These are phyloP conservation scores for Prenolepis imparis DNA, from an alignment of 2,888 invertebrate species.

Conservation along the genomic window DNA sequence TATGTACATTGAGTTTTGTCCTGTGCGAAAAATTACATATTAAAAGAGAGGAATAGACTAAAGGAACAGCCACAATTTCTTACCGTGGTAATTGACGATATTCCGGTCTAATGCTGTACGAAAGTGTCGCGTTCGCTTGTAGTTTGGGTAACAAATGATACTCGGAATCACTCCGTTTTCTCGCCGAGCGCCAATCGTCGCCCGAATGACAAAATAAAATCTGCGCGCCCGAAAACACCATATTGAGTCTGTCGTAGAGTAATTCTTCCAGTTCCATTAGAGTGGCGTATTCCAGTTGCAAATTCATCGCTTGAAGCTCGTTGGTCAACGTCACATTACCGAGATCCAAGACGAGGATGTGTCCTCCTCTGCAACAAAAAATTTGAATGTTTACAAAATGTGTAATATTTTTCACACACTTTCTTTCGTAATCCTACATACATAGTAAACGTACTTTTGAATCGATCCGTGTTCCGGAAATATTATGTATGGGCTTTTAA, in stretches of 20 bases:
- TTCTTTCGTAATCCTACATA: neutral
- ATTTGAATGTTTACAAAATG: neutral
- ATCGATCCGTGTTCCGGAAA: slow-evolving; percentile 92
- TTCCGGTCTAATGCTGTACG: slow-evolving; percentile 92
- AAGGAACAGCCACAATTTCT: neutral
- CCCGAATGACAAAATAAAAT: slow-evolving; percentile 89
- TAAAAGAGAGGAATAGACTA: slow-evolving; percentile 2
- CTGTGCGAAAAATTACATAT: slow-evolving; percentile 85
- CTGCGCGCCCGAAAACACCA: slow-evolving; percentile 91
- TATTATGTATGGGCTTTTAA: slow-evolving; percentile 92
- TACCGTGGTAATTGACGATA: slow-evolving; percentile 90
- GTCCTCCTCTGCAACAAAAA: slow-evolving; percentile 88
- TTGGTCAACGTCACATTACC: slow-evolving; percentile 91
- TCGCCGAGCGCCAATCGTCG: slow-evolving; percentile 92
- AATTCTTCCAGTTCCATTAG: slow-evolving; percentile 94
- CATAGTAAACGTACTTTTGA: slow-evolving; percentile 87
- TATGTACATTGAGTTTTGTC: slow-evolving; percentile 91
- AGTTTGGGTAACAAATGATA: slow-evolving; percentile 92
- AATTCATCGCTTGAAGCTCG: slow-evolving; percentile 91
- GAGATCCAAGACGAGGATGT: slow-evolving; percentile 91
- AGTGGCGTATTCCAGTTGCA: slow-evolving; percentile 91
- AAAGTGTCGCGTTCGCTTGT: slow-evolving; percentile 89
- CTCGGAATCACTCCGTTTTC: slow-evolving; percentile 91
- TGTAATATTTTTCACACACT: neutral
- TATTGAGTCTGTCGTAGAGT: slow-evolving; percentile 92